A percentile compares a stretch with the other conserved stretches of the same genome.
Conservation (phyloP, 2,888 invertebrate species). For the Monopis laevigella region DNA sequence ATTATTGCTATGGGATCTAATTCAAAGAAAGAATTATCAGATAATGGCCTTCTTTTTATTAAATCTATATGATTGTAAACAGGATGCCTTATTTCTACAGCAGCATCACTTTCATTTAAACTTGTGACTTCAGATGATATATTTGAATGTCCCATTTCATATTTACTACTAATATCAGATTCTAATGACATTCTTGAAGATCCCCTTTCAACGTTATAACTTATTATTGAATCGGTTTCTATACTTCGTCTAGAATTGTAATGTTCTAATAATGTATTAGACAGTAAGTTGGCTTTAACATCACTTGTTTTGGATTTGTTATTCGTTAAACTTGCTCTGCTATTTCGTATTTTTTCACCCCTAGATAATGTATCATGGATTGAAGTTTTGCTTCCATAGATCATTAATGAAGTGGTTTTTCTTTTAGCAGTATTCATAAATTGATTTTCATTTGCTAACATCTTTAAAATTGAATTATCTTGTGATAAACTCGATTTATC, state of each 20-base stretch:
- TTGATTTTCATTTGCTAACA: slow-evolving; percentile 55
- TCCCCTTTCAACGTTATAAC: slow-evolving; percentile 54
- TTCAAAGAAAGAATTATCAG: slow-evolving; percentile 78
- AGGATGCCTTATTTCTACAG: slow-evolving; percentile 63
- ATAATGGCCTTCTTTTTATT: slow-evolving; percentile 77
- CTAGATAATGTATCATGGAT: slow-evolving; percentile 60
- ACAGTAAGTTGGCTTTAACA: slow-evolving; percentile 30
- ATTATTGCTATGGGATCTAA: slow-evolving; percentile 68
- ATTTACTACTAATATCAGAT: slow-evolving; percentile 60
- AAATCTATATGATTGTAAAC: slow-evolving; percentile 64
- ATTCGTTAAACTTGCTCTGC: slow-evolving; percentile 49
- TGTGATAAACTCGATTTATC: slow-evolving; percentile 55
- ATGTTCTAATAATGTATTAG: slow-evolving; percentile 39
- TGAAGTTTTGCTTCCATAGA: slow-evolving; percentile 58
- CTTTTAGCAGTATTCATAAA: slow-evolving; percentile 52
- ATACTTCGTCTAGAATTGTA: slow-evolving; percentile 42
- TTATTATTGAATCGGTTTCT: slow-evolving; percentile 52
- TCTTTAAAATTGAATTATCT: slow-evolving; percentile 58
- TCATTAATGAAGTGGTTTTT: slow-evolving; percentile 60
- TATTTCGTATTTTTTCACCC: slow-evolving; percentile 57
- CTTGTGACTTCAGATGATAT: slow-evolving; percentile 50
- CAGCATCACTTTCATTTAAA: slow-evolving; percentile 50
- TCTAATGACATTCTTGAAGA: slow-evolving; percentile 56
- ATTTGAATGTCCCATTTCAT: slow-evolving; percentile 51
- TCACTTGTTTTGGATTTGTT: slow-evolving; percentile 40